Evolutionary conservation across 2,888 invertebrate genomes (phyloP).

Genomic region (Lymantria dispar): DNA sequence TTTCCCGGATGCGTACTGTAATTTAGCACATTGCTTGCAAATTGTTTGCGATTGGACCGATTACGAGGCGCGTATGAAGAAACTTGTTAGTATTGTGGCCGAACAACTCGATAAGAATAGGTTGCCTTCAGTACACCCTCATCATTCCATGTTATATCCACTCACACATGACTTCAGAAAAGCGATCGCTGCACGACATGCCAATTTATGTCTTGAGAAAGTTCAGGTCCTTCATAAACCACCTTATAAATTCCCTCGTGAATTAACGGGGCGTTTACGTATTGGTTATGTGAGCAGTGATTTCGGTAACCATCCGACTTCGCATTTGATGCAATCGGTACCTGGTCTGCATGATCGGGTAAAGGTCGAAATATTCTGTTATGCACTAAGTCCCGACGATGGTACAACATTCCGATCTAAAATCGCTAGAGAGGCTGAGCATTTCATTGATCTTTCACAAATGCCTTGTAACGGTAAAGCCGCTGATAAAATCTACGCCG

Average conservation of each 20-base stretch:
- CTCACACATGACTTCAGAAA: slow-evolving; percentile 97
- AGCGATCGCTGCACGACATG: slow-evolving; percentile 98
- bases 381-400: slow-evolving; percentile 97
- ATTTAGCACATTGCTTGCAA: slow-evolving; percentile 98
- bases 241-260: slow-evolving; percentile 90
- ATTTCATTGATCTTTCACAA: slow-evolving; percentile 97
- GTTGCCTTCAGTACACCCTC: slow-evolving; percentile 99
- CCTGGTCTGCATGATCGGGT: slow-evolving; percentile 95
- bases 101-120: slow-evolving; percentile 98
- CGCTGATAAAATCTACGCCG: slow-evolving; percentile 96
- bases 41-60: slow-evolving; percentile 99
- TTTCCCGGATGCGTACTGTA: slow-evolving; percentile 99
- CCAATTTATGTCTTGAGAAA: slow-evolving; percentile 98
- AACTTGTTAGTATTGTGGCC: slow-evolving; percentile 96
- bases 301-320: slow-evolving; percentile 99
- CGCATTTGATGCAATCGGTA: slow-evolving; percentile 99
- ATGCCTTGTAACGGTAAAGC: slow-evolving; percentile 98
- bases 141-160: slow-evolving; percentile 99
- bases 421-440: slow-evolving; percentile 96
- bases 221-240: slow-evolving; percentile 97
- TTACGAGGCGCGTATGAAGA: slow-evolving; percentile 98
- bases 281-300: slow-evolving; percentile 99
- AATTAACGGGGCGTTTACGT: slow-evolving; percentile 87
- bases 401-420: slow-evolving; percentile 99
- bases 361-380: slow-evolving; percentile 95